Percentiles rank a stretch among this genome's conserved stretches.
Conservation (phyloP, 1,140 invertebrate genomes). For the Caerostris darwini region DNA sequence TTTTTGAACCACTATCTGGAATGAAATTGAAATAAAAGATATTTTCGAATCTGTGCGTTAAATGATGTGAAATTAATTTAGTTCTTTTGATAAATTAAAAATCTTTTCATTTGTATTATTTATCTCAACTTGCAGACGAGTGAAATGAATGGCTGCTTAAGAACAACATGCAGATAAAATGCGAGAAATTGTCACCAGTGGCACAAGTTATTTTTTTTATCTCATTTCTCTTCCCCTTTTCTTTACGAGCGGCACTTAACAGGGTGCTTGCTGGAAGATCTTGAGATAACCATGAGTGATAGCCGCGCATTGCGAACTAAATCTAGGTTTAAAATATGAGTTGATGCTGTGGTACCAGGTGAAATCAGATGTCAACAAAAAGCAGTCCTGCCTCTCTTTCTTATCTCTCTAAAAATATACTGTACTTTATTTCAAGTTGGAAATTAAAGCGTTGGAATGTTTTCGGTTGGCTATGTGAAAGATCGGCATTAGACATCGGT, state of each 20-base stretch:
- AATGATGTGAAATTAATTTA: background rate
- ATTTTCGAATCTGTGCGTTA: background rate
- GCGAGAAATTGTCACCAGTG: slow-evolving; percentile 45
- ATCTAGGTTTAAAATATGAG: slow-evolving; percentile 30
- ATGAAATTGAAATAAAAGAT: background rate
- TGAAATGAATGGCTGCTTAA: background rate
- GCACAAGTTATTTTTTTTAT: slow-evolving; percentile 23
- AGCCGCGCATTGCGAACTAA: background rate
- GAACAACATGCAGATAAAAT: background rate
- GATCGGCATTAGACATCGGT: background rate
- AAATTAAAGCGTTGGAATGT: slow-evolving; percentile 33
- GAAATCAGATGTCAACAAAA: slow-evolving; percentile 21
- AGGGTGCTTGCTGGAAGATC: slow-evolving; percentile 24
- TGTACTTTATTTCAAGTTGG: slow-evolving; percentile 29
- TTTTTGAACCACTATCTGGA: background rate
- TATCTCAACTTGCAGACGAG: background rate
- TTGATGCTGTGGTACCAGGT: background rate
- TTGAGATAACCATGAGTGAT: slow-evolving; percentile 8
- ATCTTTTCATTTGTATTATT: background rate
- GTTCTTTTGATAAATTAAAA: background rate
- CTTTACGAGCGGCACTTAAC: slow-evolving; percentile 26
- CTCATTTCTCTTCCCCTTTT: background rate
- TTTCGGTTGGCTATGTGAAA: slow-evolving; percentile 12
- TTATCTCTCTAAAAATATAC: slow-evolving; percentile 32
- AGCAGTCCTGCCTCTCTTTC: slow-evolving; percentile 9